These are phyloP conservation scores for Myodes glareolus DNA, from an alignment of 2,113 vertebrate species.

Conservation along the genomic window DNA sequence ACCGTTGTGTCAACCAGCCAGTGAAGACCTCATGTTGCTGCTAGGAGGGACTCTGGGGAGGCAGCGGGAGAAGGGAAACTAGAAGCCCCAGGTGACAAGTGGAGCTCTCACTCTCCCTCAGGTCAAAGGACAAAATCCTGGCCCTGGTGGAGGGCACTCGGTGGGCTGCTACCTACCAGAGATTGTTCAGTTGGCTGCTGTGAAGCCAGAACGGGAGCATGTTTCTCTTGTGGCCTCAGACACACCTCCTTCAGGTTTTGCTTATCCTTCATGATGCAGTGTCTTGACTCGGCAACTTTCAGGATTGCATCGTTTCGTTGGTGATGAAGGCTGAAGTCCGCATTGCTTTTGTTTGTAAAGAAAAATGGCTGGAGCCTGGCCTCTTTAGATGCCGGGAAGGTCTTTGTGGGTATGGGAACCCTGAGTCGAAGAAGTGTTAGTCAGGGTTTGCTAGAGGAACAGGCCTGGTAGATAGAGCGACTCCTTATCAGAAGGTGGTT, in stretches of 20 bases:
- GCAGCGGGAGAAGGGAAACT: neutral
- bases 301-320: neutral
- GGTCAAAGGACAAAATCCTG: neutral
- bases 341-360: no score
- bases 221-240: neutral
- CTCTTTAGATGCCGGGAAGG: neutral
- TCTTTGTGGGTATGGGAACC: neutral
- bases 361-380: neutral
- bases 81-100: neutral
- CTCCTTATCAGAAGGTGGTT: no score
- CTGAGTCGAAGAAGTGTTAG: neutral
- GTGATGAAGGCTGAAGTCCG: neutral
- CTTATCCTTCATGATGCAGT: neutral
- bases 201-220: neutral
- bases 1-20: neutral
- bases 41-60: neutral
- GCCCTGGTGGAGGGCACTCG: neutral
- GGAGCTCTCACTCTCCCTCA: neutral
- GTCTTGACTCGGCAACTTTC: neutral
- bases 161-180: neutral
- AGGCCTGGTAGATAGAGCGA: neutral
- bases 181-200: neutral
- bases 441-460: neutral
- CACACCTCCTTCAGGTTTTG: neutral
- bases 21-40: accelerated